A percentile compares a stretch with the other conserved stretches of the same genome.
Conservation (phyloP, 2,113 vertebrate genomes). For the Cyanoramphus novaezelandiae region DNA sequence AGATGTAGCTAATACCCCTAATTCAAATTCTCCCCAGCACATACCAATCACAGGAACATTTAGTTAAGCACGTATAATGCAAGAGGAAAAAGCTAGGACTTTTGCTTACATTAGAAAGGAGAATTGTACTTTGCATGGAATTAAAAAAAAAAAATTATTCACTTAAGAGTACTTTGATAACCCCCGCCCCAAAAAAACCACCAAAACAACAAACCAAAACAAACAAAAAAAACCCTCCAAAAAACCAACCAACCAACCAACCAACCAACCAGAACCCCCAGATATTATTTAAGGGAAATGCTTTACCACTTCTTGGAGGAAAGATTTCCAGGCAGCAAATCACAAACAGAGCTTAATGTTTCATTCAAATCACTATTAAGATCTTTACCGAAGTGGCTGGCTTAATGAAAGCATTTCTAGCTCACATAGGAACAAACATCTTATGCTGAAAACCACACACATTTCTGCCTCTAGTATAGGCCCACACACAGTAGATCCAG, state of each 20-base stretch:
- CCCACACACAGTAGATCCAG: conserved; percentile 85
- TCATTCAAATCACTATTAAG: neutral
- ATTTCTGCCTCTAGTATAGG: conserved; percentile 73
- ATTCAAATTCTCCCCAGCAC: neutral
- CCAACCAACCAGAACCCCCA: neutral
- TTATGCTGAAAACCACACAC: conserved; percentile 65
- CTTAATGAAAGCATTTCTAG: neutral
- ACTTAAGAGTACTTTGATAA: neutral
- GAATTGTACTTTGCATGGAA: neutral
- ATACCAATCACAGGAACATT: neutral
- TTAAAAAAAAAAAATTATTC: neutral
- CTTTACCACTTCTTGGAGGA: neutral
- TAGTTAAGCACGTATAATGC: neutral
- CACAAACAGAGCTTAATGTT: neutral
- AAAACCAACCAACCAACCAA: too few relatives aligned
- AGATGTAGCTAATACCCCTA: neutral
- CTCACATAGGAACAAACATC: conserved; percentile 68
- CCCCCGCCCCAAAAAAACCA: too few relatives aligned
- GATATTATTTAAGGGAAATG: neutral
- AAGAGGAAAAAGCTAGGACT: neutral
- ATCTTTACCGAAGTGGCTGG: neutral
- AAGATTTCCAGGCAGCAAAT: neutral
- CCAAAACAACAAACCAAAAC: neutral
- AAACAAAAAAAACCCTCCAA: too few relatives aligned
- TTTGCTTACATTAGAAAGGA: neutral